phyloP scores from a whole-genome alignment of 2,113 vertebrate genomes.

The Saccopteryx bilineata region DNA sequence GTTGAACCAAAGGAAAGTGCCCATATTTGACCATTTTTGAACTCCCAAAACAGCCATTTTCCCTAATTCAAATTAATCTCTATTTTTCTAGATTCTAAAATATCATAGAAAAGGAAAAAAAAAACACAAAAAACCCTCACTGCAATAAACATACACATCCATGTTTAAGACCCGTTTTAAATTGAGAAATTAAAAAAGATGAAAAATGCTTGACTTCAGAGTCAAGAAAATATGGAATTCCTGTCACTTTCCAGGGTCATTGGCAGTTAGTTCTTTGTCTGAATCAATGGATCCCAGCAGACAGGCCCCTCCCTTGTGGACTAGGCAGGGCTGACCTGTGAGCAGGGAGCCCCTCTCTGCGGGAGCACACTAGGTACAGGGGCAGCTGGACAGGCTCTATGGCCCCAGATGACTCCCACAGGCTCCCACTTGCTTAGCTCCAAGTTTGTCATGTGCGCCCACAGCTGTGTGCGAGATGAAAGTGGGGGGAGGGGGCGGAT shows the following conservation, averaged over 20 bases:
- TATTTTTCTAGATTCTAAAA: not conserved
- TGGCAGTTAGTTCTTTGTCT: not conserved
- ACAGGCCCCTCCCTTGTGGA: not conserved
- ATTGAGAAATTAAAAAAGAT: not conserved
- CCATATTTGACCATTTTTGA: not conserved
- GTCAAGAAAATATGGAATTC: not conserved
- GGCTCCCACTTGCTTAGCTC: not conserved
- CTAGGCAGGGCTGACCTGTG: not conserved
- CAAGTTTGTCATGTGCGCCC: not conserved
- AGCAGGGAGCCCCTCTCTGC: not conserved
- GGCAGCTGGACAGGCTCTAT: rapidly evolving
- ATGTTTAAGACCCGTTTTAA: not conserved
- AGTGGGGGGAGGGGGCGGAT: too few relatives aligned
- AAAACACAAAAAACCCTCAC: not conserved
- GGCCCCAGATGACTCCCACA: not conserved
- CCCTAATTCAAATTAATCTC: not conserved
- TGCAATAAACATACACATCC: not conserved
- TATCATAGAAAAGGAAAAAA: not conserved
- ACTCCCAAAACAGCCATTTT: not conserved
- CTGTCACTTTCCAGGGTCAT: not conserved
- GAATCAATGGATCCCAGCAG: not conserved
- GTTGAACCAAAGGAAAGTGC: not conserved
- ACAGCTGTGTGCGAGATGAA: not conserved
- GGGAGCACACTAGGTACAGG: not conserved
- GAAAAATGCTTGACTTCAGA: not conserved